Conservation (phyloP, 2,888 invertebrate genomes). For the Hanleya hanleyi region DNA sequence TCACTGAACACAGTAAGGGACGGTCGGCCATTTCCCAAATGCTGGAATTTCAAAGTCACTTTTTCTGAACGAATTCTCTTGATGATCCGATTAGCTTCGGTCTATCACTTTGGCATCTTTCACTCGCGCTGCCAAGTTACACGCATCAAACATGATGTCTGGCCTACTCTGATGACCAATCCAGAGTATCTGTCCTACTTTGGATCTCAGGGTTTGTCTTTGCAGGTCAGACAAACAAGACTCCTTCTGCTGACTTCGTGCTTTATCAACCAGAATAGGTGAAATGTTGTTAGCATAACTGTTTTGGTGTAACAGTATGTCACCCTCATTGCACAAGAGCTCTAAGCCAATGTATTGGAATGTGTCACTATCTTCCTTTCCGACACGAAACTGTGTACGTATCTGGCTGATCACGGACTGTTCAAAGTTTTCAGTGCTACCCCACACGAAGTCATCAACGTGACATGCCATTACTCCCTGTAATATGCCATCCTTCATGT, state of each 20-base stretch:
- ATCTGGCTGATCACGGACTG: slow-evolving; percentile 22
- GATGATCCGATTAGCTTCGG: not conserved
- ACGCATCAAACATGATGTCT: slow-evolving; percentile 7
- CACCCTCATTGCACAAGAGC: slow-evolving; percentile 15
- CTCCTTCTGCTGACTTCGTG: not conserved
- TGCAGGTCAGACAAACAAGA: not conserved
- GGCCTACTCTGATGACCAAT: not conserved
- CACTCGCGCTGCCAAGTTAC: not conserved
- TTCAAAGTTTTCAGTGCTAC: slow-evolving; percentile 26
- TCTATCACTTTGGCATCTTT: not conserved
- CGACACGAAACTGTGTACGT: slow-evolving; percentile 22
- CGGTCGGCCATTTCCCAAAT: not conserved
- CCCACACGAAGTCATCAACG: slow-evolving; percentile 39
- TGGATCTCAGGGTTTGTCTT: not conserved
- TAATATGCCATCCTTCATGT: too few species aligned
- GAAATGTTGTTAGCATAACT: not conserved
- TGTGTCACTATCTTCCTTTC: slow-evolving; percentile 22
- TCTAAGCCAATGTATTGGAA: slow-evolving; percentile 35
- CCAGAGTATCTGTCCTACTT: slow-evolving; percentile 9
- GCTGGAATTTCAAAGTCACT: not conserved
- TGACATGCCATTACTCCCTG: slow-evolving; percentile 32
- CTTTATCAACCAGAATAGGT: not conserved
- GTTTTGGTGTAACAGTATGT: slow-evolving; percentile 28
- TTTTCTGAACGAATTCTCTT: not conserved
- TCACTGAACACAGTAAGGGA: too few species aligned